These are phyloP conservation scores for Diplosoma virens DNA, from an alignment of 23 tunicate species.

Conservation along the genomic window DNA sequence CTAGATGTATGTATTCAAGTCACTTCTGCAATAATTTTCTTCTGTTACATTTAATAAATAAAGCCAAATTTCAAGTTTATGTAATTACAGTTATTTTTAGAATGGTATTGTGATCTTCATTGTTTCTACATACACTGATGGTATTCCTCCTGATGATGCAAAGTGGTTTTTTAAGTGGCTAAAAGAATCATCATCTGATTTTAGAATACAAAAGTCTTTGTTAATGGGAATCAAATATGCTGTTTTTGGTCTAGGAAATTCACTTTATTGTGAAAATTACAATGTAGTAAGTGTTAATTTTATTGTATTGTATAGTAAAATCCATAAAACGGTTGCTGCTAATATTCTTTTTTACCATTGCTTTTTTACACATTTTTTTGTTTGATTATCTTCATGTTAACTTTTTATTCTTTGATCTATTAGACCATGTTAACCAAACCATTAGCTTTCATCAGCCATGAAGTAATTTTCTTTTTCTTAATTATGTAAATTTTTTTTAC, in stretches of 20 bases:
- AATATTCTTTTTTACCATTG: no score
- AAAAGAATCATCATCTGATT: slow-evolving; percentile 73
- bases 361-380: no score
- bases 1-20: no score
- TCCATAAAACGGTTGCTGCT: no score
- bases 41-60: no score
- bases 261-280: slow-evolving; percentile 56
- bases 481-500: neutral
- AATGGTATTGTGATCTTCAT: slow-evolving; percentile 25
- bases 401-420: no score
- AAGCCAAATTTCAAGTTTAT: neutral
- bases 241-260: slow-evolving; percentile 89
- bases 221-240: slow-evolving; percentile 63
- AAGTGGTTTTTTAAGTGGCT: slow-evolving; percentile 89
- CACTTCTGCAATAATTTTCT: no score
- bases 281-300: slow-evolving; percentile 19
- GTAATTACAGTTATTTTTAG: neutral
- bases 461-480: no score
- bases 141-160: slow-evolving; percentile 53
- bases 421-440: no score
- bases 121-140: slow-evolving; percentile 88
- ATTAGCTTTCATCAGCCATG: no score
- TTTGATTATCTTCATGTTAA: no score
- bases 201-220: slow-evolving; percentile 68
- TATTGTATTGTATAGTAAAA: no score